Evolutionary conservation across 2,113 vertebrate genomes (phyloP).

Genomic region (Eurystomus gularis): DNA sequence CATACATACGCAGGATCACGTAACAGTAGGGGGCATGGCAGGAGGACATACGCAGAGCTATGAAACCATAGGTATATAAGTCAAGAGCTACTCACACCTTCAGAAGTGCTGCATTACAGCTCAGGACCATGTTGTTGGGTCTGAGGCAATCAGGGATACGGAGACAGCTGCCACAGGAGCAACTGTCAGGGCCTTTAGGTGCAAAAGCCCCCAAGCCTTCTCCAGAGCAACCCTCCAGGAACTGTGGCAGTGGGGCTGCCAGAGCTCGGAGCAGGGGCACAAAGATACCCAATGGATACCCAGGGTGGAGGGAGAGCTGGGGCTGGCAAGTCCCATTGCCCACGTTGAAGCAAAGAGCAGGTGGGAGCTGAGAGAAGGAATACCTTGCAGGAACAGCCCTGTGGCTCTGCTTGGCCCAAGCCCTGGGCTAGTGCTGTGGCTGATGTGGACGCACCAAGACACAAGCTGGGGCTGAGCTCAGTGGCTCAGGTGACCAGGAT

Average conservation of each 20-base stretch:
- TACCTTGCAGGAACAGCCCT: neutral
- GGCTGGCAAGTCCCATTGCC: neutral
- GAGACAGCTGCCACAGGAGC: neutral
- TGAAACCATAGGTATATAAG: neutral
- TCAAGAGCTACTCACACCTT: neutral
- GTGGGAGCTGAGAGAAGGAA: neutral
- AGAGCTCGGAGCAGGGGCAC: neutral
- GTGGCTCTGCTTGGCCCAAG: neutral
- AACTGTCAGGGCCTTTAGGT: neutral
- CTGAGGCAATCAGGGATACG: neutral
- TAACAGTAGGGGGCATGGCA: neutral
- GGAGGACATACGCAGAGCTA: neutral
- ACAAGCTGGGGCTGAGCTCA: neutral
- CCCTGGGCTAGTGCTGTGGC: neutral
- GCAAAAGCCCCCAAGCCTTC: neutral
- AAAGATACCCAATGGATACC: neutral
- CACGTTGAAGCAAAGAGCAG: neutral
- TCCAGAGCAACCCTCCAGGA: neutral
- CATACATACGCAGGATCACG: rapidly evolving
- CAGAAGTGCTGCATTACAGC: neutral
- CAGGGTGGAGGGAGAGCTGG: neutral
- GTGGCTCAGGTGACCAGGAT: neutral
- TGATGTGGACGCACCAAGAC: neutral
- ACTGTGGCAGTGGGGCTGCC: neutral
- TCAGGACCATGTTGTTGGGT: neutral